Evolutionary conservation across 2,888 invertebrate species (phyloP).

Genomic region (Volucella inanis): DNA sequence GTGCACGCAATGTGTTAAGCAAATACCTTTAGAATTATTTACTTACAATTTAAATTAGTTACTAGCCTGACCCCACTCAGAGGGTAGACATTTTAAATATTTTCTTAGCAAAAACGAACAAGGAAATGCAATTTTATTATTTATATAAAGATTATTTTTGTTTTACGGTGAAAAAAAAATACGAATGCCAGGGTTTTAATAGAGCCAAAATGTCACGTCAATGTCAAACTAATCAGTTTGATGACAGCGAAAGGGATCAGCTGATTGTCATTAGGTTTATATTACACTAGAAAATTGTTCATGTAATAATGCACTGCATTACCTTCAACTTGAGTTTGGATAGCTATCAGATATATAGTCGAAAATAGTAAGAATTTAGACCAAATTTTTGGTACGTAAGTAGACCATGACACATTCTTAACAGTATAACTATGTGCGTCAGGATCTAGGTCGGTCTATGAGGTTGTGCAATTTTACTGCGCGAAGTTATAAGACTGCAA

Average conservation of each 20-base stretch:
- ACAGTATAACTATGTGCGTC: no score
- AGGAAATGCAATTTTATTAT: slow-evolving; percentile 17
- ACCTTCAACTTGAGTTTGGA: background rate
- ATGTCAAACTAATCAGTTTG: slow-evolving; percentile 80
- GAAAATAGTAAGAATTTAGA: no score
- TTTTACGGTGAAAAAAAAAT: slow-evolving; percentile 34
- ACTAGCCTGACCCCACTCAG: slow-evolving; percentile 16
- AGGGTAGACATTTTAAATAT: slow-evolving; percentile 30
- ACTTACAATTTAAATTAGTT: slow-evolving; percentile 43
- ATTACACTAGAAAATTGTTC: background rate
- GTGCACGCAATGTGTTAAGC: slow-evolving; percentile 5
- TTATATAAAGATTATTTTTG: slow-evolving; percentile 36
- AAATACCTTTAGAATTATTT: background rate
- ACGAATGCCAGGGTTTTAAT: background rate
- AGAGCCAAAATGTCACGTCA: slow-evolving; percentile 80
- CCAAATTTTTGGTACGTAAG: no score
- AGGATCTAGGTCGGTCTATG: no score
- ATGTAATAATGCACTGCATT: slow-evolving; percentile 11
- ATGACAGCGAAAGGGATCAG: slow-evolving; percentile 62
- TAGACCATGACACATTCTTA: no score
- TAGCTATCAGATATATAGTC: no score
- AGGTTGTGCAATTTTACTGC: no score
- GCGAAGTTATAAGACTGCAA: no score
- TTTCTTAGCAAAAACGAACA: slow-evolving; percentile 9
- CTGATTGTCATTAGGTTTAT: slow-evolving; percentile 51